A percentile compares a stretch with the other conserved stretches of the same genome.
phyloP scores from a whole-genome alignment of 1,140 invertebrate species.

The Lordiphosa mommai region DNA sequence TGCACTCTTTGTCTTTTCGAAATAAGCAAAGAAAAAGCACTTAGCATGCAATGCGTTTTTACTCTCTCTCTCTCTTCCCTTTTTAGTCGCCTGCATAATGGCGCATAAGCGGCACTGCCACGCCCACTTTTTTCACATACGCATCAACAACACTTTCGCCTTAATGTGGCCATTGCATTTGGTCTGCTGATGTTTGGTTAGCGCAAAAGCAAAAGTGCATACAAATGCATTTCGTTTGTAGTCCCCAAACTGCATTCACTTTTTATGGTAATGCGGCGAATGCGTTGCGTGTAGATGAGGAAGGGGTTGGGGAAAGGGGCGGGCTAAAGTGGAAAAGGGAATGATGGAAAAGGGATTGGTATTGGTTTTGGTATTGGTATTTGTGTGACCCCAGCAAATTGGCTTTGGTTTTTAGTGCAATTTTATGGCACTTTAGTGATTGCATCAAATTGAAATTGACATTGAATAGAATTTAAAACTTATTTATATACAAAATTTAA shows the following conservation, averaged over 20 bases:
- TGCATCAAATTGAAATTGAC: no score
- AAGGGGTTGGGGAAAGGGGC: no score
- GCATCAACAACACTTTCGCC: slow-evolving; percentile 39
- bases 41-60: slow-evolving; percentile 33
- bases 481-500: no score
- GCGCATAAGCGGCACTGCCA: slow-evolving; percentile 21
- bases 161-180: slow-evolving; percentile 47
- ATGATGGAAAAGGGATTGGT: slow-evolving; percentile 15
- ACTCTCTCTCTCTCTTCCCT: neutral
- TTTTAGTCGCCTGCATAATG: slow-evolving; percentile 46
- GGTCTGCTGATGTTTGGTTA: slow-evolving; percentile 30
- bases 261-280: slow-evolving; percentile 56
- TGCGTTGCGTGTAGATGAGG: no score
- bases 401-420: slow-evolving; percentile 4
- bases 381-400: slow-evolving; percentile 7
- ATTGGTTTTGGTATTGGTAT: slow-evolving; percentile 6
- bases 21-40: slow-evolving; percentile 60
- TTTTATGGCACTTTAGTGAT: no score
- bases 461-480: no score
- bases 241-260: slow-evolving; percentile 36
- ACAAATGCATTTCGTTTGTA: no score
- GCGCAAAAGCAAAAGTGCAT: slow-evolving; percentile 52
- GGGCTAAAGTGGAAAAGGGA: slow-evolving; percentile 4
- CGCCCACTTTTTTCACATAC: slow-evolving; percentile 5
- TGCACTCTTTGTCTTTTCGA: slow-evolving; percentile 11